Base-by-base conservation (phyloP, 2,888 invertebrate species). In the Plebejus argus region DNA sequence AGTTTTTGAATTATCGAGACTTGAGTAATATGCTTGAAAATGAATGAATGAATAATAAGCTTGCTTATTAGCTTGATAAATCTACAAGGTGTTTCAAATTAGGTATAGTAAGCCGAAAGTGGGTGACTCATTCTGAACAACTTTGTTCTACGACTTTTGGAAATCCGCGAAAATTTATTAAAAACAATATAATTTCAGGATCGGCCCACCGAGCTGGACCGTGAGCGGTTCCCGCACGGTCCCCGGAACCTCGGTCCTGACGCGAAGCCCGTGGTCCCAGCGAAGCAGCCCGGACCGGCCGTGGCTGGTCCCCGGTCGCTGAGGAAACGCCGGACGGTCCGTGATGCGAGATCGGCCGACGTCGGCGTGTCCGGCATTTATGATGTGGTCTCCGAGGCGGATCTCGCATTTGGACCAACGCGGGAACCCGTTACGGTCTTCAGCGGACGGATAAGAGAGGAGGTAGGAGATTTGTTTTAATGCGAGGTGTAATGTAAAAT, bases 351-450 rank as follows among this genome's bases (percentile, higher is more conserved):
- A 76, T 97, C 97, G 80, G 97, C 98, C 2, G 98, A 98, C 86
- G 97, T 98, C 1, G 98, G 98, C 7, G 98, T 98, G 1, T 97
- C 97, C 81, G 97, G 98, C 0, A 95, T 98, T 33, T 98, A 98
- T 89, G 98, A 98, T 82, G 98, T 98, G 74, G 98, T 98, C 78
- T 98, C 98, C 4, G 98, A 98, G 89, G 98, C 98, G 1, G 98
- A 98, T 89, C 92, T 98, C 66, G 98, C 97, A 58, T 98, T 98
- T 89, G 97, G 97, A 83, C 98, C 98, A 0, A 97, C 98, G 83
- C 95, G 95, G 83, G 98, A 98, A 88, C 96, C 97, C 0, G 97
- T 98, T 1, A 97, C 98, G 3, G 97, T 98, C 0, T 98, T 98
- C 89, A 97, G 98, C 89, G 98, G 98, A 76, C 95, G 97, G 86